These are phyloP conservation scores for Drosophila willistoni DNA, from an alignment of 1,140 invertebrate genomes.

Conservation along the genomic window DNA sequence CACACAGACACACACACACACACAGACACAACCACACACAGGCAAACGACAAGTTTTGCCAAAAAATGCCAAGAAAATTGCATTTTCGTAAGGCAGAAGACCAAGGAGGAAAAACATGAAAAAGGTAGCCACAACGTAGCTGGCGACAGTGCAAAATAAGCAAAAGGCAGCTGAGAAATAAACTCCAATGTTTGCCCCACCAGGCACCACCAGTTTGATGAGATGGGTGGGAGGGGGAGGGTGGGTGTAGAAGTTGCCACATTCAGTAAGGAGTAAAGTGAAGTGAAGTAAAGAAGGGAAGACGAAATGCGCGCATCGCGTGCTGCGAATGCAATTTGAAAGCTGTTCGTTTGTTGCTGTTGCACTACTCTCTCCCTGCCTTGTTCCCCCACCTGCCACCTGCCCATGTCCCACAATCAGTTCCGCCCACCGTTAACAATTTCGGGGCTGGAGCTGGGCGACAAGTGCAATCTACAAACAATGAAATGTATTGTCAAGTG, in stretches of 20 bases:
- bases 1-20: conserved; percentile 21
- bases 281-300: conserved; percentile 29
- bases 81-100: conserved; percentile 51
- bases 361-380: conserved; percentile 19
- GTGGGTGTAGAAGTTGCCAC: too few species aligned
- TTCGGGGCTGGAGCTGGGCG: conserved; percentile 32
- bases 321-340: conserved; percentile 81
- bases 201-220: neutral
- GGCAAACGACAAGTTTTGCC: conserved; percentile 61
- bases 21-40: conserved; percentile 31
- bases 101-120: conserved; percentile 45
- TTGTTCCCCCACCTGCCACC: neutral
- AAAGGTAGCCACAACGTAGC: conserved; percentile 63
- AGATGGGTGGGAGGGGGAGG: neutral
- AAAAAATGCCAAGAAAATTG: conserved; percentile 81
- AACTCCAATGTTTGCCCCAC: conserved; percentile 29
- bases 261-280: conserved; percentile 1
- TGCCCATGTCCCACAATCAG: neutral
- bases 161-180: conserved; percentile 73
- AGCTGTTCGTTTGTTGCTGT: conserved; percentile 37
- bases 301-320: conserved; percentile 77
- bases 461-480: conserved; percentile 82
- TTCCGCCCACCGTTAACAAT: conserved; percentile 36
- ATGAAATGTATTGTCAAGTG: conserved; percentile 83
- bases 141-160: conserved; percentile 65